phyloP scores from a whole-genome alignment of 2,797 vertebrate species.

The Lepus townsendii region DNA sequence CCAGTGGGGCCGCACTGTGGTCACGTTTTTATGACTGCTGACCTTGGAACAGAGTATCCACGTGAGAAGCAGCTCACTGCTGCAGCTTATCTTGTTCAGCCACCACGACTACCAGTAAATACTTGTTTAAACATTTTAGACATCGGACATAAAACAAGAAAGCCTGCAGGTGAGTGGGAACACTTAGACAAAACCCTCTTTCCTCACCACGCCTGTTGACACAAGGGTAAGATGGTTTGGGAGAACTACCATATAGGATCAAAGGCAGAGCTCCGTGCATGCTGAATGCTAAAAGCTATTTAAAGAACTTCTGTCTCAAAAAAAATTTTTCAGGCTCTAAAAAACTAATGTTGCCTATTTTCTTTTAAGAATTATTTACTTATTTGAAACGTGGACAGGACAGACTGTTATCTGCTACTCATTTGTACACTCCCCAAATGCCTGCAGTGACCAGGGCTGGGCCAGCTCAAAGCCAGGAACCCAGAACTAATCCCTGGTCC shows the following conservation, averaged over 20 bases:
- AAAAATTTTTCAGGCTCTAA: too few species aligned
- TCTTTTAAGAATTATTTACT: too few species aligned
- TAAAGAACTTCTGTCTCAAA: neutral
- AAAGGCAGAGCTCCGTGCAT: neutral
- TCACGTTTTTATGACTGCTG: conserved; percentile 33
- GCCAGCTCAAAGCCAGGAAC: too few species aligned
- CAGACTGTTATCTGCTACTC: too few species aligned
- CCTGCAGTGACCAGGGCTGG: too few species aligned
- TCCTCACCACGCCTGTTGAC: neutral
- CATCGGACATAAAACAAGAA: conserved; percentile 13
- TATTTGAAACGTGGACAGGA: too few species aligned
- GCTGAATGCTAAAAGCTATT: neutral
- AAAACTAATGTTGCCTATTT: too few species aligned
- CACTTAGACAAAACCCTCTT: neutral
- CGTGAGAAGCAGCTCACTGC: neutral
- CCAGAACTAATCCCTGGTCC: too few species aligned
- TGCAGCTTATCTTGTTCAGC: neutral
- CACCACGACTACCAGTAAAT: conserved; percentile 5
- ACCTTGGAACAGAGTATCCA: conserved; percentile 42
- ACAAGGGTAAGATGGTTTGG: neutral
- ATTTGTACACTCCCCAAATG: too few species aligned
- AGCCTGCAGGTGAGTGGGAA: neutral
- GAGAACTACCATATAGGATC: neutral
- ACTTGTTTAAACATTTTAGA: conserved; percentile 33
- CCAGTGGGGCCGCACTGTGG: neutral